Conservation (phyloP, 2,888 invertebrate genomes). For the Anodontia alba region DNA sequence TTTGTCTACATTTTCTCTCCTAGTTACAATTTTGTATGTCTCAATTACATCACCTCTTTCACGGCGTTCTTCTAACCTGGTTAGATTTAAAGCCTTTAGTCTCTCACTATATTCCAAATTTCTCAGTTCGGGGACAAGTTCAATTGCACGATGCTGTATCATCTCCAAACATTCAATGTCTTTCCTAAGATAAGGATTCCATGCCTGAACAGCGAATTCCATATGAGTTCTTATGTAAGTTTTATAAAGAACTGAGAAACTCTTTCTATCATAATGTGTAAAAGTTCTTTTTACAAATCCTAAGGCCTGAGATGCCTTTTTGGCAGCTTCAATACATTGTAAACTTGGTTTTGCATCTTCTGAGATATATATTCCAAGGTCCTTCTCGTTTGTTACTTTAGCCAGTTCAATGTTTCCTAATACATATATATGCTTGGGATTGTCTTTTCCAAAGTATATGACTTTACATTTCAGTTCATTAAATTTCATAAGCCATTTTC, state of each 20-base stretch:
- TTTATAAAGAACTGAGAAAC: not conserved
- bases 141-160: not conserved
- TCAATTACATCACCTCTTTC: not conserved
- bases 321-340: not conserved
- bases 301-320: not conserved
- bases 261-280: not conserved
- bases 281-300: slow-evolving; percentile 7
- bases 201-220: slow-evolving; percentile 3
- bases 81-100: not conserved
- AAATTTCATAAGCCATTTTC: not conserved
- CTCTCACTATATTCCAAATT: too few relatives aligned
- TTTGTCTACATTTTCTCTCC: too few relatives aligned
- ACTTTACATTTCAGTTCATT: slow-evolving; percentile 4
- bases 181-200: too few relatives aligned
- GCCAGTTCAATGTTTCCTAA: not conserved
- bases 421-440: not conserved
- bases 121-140: not conserved
- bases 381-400: not conserved
- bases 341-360: slow-evolving; percentile 7
- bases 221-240: not conserved
- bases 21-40: too few relatives aligned
- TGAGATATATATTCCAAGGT: not conserved
- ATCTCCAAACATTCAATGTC: too few relatives aligned
- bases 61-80: not conserved
- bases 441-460: not conserved